Evolutionary conservation across 2,113 vertebrate species (phyloP), one percentile per base, ranked within the genome.

Genomic region (Tetraodon nigroviridis): DNA sequence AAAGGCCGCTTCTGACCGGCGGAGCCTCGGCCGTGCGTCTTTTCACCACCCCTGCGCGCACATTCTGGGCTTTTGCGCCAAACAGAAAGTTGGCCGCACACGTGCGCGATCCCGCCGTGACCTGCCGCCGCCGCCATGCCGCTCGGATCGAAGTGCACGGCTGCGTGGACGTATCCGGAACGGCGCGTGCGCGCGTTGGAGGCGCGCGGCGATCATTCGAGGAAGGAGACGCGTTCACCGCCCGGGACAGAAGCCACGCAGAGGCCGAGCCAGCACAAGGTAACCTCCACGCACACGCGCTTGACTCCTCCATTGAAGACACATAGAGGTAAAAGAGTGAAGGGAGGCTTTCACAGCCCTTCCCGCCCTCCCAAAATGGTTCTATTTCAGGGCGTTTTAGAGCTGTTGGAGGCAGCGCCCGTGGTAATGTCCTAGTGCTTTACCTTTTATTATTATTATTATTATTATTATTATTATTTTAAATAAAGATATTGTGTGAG

Each of bases 91-190:
- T 16, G 27, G 10, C 1, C 10, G 32, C 32, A 37, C 32, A 37
- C 1, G 32, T 37, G n/a, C 14, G 13, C 46, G 55, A 53, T 42
- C 41, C 80, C 88, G 89, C 86, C 82, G 90, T 90, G 84, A 90
- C 88, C 81, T 57, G 70, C 0, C 58, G 79, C 0, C 58, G 79
- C 89, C 87, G 89, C 90, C 89, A 90, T 91, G 62, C 48, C 63
- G 40, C 13, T 16, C 10, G 6, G 42, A 54, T 40, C 4, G 14
- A 3, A n/a, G 64, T 20, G 88, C 90, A 91, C 90, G 84, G 46
- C 50, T 13, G 45, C 75, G 56, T 12, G 44, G 16, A 46, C 15
- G 5, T 20, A 48, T 49, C 47, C 45, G 27, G 55, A 46, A 21
- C 1, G 20, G 21, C 32, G 76, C 66, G 71, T 71, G 57, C 48